Conservation (phyloP, 1,140 invertebrate species). For the Rhyzopertha dominica region DNA sequence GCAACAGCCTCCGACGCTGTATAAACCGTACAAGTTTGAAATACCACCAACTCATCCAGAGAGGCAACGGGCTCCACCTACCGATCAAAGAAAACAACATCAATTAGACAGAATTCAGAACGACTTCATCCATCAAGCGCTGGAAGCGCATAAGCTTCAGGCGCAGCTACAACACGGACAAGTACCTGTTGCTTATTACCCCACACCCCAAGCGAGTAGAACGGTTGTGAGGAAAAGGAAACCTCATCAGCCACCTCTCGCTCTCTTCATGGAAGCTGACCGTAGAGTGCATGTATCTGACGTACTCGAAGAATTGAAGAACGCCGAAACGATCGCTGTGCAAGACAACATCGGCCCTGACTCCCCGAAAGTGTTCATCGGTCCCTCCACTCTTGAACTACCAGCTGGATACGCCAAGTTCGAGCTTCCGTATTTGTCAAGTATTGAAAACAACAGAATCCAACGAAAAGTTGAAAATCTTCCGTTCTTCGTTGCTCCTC, state of each 20-base stretch:
- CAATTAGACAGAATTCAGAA: slow-evolving; percentile 44
- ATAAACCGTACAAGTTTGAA: slow-evolving; percentile 6
- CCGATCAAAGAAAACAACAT: too few relatives aligned
- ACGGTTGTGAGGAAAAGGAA: slow-evolving; percentile 55
- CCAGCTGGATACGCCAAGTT: slow-evolving; percentile 72
- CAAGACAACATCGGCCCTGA: slow-evolving; percentile 62
- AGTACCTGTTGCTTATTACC: slow-evolving; percentile 17
- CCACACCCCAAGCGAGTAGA: slow-evolving; percentile 25
- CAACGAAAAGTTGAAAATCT: slow-evolving; percentile 67
- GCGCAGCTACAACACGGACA: slow-evolving; percentile 39
- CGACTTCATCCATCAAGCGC: slow-evolving; percentile 44
- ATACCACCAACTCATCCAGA: slow-evolving; percentile 14
- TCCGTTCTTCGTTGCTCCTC: slow-evolving; percentile 77
- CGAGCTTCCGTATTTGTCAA: slow-evolving; percentile 74
- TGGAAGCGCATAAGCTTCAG: slow-evolving; percentile 47
- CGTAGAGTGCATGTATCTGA: slow-evolving; percentile 54
- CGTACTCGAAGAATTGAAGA: slow-evolving; percentile 62
- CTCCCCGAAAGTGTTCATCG: slow-evolving; percentile 71
- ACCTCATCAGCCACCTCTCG: slow-evolving; percentile 74
- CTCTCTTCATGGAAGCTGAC: slow-evolving; percentile 65
- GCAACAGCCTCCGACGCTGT: slow-evolving; percentile 1
- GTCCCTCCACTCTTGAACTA: slow-evolving; percentile 64
- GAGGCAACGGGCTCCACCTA: background rate
- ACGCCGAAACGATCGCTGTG: slow-evolving; percentile 67
- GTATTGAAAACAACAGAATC: slow-evolving; percentile 62